These are phyloP conservation scores for Triplophysa bombifrons DNA, from an alignment of 2,797 vertebrate species.

Conservation along the genomic window DNA sequence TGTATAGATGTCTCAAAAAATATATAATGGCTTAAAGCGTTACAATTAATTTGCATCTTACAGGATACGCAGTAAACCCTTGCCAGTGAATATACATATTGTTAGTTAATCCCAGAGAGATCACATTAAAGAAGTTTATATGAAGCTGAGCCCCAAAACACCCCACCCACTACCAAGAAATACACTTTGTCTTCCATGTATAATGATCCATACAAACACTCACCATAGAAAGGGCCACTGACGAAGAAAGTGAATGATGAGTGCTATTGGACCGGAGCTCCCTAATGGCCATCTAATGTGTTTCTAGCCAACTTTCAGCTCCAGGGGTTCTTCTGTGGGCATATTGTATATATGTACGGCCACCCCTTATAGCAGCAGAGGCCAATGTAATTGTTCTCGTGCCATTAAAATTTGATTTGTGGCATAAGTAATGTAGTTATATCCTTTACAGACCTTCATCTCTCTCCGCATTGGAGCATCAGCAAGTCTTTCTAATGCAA, in stretches of 20 bases:
- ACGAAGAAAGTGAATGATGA: conserved; percentile 53
- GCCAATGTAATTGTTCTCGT: conserved; percentile 61
- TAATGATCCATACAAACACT: conserved; percentile 46
- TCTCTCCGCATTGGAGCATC: conserved; percentile 53
- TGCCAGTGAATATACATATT: not conserved
- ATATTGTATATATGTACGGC: conserved; percentile 63
- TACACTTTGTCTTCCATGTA: conserved; percentile 32
- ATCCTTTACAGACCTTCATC: conserved; percentile 53
- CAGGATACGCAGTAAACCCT: conserved; percentile 2
- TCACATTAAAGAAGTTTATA: conserved; percentile 30
- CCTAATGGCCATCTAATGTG: conserved; percentile 66
- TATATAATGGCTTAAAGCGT: not conserved
- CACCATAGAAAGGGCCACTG: conserved; percentile 10
- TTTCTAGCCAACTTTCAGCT: conserved; percentile 62
- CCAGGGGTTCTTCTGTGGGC: conserved; percentile 61
- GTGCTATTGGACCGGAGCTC: conserved; percentile 54
- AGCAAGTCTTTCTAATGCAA: conserved; percentile 61
- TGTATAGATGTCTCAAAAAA: conserved; percentile 6
- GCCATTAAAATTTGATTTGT: conserved; percentile 70
- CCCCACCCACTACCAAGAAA: not conserved
- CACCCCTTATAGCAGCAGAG: conserved; percentile 57
- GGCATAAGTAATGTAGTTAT: conserved; percentile 66
- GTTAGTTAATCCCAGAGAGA: conserved; percentile 14
- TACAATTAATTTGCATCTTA: conserved; percentile 7
- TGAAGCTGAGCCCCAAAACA: not conserved